A percentile compares a stretch with the other conserved stretches of the same genome.
Evolutionary conservation across 2,113 vertebrate genomes (phyloP).

Genomic region (Laticauda laticaudata): DNA sequence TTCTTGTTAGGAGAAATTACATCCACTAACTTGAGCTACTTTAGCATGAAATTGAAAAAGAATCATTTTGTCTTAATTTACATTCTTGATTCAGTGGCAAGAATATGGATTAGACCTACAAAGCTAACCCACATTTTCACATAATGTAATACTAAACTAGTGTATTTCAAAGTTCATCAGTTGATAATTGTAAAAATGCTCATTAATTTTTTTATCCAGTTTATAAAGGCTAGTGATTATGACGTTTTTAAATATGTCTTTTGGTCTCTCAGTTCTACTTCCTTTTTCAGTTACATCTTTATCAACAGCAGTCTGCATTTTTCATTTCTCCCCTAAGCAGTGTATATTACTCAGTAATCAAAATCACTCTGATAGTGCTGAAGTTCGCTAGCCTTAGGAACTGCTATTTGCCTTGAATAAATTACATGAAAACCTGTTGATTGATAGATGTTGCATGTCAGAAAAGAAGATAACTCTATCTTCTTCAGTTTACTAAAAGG

Average conservation of each 20-base stretch:
- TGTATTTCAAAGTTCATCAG: slow-evolving; percentile 73
- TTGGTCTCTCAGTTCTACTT: slow-evolving; percentile 68
- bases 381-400: slow-evolving; percentile 82
- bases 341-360: slow-evolving; percentile 82
- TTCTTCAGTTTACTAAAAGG: slow-evolving; percentile 93
- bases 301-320: slow-evolving; percentile 76
- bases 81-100: slow-evolving; percentile 98
- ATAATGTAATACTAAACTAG: slow-evolving; percentile 69
- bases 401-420: slow-evolving; percentile 88
- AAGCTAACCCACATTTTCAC: slow-evolving; percentile 66
- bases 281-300: slow-evolving; percentile 77
- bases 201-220: slow-evolving; percentile 69
- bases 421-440: slow-evolving; percentile 88
- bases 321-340: slow-evolving; percentile 79
- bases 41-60: slow-evolving; percentile 99
- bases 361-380: slow-evolving; percentile 78
- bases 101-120: slow-evolving; percentile 87
- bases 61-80: slow-evolving; percentile 98
- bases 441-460: slow-evolving; percentile 95
- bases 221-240: slow-evolving; percentile 61
- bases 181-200: slow-evolving; percentile 58
- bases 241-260: slow-evolving; percentile 57
- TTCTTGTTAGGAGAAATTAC: slow-evolving; percentile 99
- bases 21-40: slow-evolving; percentile 96
- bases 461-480: slow-evolving; percentile 96